Evolutionary conservation across 2,797 vertebrate species (phyloP).

Genomic region (Paratrypauchen microcephalus): DNA sequence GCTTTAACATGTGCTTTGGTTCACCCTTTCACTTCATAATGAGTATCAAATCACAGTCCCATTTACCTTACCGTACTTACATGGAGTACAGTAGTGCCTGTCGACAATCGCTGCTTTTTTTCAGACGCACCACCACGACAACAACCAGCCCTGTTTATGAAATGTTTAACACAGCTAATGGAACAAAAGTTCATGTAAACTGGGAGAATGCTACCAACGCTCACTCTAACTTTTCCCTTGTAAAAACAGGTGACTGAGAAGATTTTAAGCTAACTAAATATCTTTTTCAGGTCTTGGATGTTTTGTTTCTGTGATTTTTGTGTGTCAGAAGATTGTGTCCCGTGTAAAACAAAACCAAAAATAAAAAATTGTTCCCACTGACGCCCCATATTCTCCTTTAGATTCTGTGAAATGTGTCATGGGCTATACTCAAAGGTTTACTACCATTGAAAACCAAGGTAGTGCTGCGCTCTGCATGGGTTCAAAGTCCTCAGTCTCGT

Average conservation of each 20-base stretch:
- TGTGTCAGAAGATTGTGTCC: constrained; percentile 52
- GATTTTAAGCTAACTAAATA: background rate
- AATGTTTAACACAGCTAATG: constrained; percentile 48
- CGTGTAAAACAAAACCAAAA: background rate
- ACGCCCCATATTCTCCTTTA: constrained; percentile 77
- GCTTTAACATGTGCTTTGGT: background rate
- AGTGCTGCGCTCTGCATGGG: constrained; percentile 86
- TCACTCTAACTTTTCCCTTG: background rate
- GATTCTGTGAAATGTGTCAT: constrained; percentile 86
- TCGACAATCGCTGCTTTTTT: constrained; percentile 41
- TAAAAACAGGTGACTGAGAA: background rate
- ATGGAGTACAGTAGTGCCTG: constrained; percentile 5
- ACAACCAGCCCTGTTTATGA: constrained; percentile 26
- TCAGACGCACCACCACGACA: constrained; percentile 35
- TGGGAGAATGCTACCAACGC: constrained; percentile 22
- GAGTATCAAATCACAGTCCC: constrained; percentile 10
- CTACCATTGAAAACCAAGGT: constrained; percentile 85
- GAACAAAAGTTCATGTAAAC: constrained; percentile 45
- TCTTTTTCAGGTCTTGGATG: constrained; percentile 45
- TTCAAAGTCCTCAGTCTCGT: constrained; percentile 79
- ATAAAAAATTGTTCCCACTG: constrained; percentile 53
- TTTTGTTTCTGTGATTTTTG: constrained; percentile 26
- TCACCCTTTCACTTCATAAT: background rate
- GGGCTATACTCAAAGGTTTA: constrained; percentile 99
- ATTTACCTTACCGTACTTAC: constrained; percentile 9